Evolutionary conservation across 2,888 invertebrate species (phyloP), one percentile per base, ranked within the genome.

Genomic region (Euspilapteryx auroguttella): DNA sequence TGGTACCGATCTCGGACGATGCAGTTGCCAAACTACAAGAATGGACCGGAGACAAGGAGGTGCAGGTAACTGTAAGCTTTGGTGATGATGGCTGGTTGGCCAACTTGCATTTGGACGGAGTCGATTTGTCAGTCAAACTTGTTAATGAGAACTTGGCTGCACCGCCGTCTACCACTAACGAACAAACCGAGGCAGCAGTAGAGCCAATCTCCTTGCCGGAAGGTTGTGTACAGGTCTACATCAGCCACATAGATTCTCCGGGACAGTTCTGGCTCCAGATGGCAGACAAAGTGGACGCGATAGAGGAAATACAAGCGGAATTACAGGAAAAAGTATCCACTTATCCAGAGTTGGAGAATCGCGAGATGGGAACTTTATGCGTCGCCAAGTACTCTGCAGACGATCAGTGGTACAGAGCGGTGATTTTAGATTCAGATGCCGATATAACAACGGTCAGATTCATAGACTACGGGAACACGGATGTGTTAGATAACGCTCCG

Each of bases 371-470:
- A 5, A 79, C 81, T 1, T 45, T 83, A 0, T 89, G 89, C 41
- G 76, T 85, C 26, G 94, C 94, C 1, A 84, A 87, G 45, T 95
- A 91, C 54, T 81, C 85, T 0, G 85, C 82, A 2, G 93, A 96
- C 49, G 85, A 87, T 22, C 80, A 82, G 36, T 98, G 97, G 96
- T 97, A 97, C 56, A 80, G 97, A 32, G 96, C 94, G 0, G 85
- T 85, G 48, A 86, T 97, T 6, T 80, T 94, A 22, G 92, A 91
- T 49, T 80, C 86, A 0, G 85, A 86, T 36, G 76, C 80, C 4
- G 88, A 89, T 36, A 83, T 88, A 21, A 87, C 84, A 7, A 87
- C 87, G 0, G 82, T 89, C 1, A 79, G 87, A 17, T 89, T 89
- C 41, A 80, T 88, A 9, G 90, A 90, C 49, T 89, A 82, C 42